These are phyloP conservation scores for Ormyrus labotus DNA, from an alignment of 2,888 invertebrate genomes.

Conservation along the genomic window DNA sequence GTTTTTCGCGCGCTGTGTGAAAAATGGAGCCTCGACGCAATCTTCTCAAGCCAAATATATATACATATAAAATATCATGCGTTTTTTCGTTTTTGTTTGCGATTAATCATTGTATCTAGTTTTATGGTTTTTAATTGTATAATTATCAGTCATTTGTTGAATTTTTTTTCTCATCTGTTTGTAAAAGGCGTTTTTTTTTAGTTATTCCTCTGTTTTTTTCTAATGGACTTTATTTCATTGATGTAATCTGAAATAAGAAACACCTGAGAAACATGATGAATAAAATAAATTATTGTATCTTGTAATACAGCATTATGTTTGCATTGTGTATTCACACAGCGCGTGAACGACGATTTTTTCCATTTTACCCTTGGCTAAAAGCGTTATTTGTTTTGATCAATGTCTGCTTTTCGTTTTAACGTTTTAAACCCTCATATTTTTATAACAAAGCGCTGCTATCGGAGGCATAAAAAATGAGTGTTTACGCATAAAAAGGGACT, in stretches of 20 bases:
- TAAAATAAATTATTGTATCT: slow-evolving; percentile 57
- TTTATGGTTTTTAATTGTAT: slow-evolving; percentile 54
- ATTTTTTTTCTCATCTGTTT: slow-evolving; percentile 54
- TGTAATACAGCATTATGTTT: slow-evolving; percentile 47
- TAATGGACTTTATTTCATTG: slow-evolving; percentile 51
- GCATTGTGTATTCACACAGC: slow-evolving; percentile 22
- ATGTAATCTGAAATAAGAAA: slow-evolving; percentile 53
- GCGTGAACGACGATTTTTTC: slow-evolving; percentile 3
- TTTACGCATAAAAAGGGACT: slow-evolving; percentile 24
- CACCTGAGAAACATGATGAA: slow-evolving; percentile 53
- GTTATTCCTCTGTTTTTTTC: slow-evolving; percentile 54
- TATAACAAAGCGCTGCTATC: slow-evolving; percentile 15
- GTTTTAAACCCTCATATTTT: slow-evolving; percentile 10
- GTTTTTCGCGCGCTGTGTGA: slow-evolving; percentile 45
- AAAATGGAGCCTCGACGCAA: slow-evolving; percentile 32
- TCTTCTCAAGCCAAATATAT: slow-evolving; percentile 55
- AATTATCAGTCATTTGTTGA: slow-evolving; percentile 58
- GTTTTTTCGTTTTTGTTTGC: slow-evolving; percentile 38
- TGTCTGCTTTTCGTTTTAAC: background rate
- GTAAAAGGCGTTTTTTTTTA: slow-evolving; percentile 53
- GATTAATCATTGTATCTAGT: slow-evolving; percentile 53
- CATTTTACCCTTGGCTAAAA: background rate
- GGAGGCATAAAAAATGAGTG: background rate
- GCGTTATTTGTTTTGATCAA: background rate
- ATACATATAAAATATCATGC: slow-evolving; percentile 26